Evolutionary conservation across 2,888 invertebrate genomes (phyloP).

Genomic region (Hirtodrosophila confusa): DNA sequence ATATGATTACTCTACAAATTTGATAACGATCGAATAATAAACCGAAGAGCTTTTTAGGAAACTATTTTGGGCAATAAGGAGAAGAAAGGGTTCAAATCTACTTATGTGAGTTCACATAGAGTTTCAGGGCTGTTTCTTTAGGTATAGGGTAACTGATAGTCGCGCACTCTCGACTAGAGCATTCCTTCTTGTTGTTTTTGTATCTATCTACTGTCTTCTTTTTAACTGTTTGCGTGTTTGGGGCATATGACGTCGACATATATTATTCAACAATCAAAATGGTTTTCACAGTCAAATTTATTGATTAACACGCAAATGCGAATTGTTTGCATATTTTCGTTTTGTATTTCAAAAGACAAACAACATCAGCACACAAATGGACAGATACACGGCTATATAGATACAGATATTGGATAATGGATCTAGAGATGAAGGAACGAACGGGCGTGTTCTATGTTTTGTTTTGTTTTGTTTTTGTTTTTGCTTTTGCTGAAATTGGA

Average conservation of each 20-base stretch:
- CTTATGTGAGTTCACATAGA: too few species aligned
- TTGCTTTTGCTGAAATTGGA: constrained; percentile 57
- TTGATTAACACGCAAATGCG: constrained; percentile 80
- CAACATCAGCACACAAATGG: constrained; percentile 39
- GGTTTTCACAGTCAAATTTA: constrained; percentile 79
- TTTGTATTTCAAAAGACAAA: constrained; percentile 59
- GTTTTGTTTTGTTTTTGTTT: constrained; percentile 26
- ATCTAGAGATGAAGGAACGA: constrained; percentile 31
- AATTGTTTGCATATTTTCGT: constrained; percentile 78
- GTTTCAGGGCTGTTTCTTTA: background rate
- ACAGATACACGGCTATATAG: constrained; percentile 19
- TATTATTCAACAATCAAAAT: constrained; percentile 76
- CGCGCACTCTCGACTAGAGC: constrained; percentile 13
- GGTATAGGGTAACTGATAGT: constrained; percentile 26
- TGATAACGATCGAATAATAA: too few species aligned
- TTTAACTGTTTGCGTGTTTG: constrained; percentile 27
- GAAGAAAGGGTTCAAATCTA: too few species aligned
- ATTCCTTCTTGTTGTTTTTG: background rate
- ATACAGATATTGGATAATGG: constrained; percentile 32
- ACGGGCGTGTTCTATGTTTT: constrained; percentile 54
- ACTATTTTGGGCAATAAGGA: too few species aligned
- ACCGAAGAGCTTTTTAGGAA: too few species aligned
- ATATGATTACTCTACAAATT: too few species aligned
- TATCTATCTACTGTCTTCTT: constrained; percentile 24
- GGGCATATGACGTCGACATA: constrained; percentile 44